Base-by-base conservation (phyloP, 2,113 vertebrate species). In the Archilochus colubris region DNA sequence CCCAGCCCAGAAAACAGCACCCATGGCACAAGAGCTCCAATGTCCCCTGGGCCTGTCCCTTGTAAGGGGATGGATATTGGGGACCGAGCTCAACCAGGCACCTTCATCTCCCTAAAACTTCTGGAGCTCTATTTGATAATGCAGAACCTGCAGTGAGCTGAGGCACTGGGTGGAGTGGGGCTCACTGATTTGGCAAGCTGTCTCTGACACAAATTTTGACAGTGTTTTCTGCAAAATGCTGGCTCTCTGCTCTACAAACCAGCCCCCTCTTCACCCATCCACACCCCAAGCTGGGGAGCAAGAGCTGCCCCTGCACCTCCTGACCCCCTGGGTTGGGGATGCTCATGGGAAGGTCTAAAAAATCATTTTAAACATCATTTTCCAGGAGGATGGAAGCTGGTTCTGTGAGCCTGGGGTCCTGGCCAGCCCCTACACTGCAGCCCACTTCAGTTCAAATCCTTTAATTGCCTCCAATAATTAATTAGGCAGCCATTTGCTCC, bases 111-210 rank as follows among this genome's bases (percentile, higher is more conserved):
- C 73, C 21, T 18, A 40, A 83, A 59, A 40, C 18, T 67, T 48
- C 50, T 48, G 61, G 59, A 78, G 48, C 18, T 19, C 15, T 0
- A 0, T 21, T 33, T 62, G 64, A 9, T 62, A 76, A 25, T 0
- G 3, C 36, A n/a, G 48, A 61, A 30, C 30, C 10, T 50, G 30
- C 33, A 16, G 53, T 6, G 77, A 82, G 50, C 43, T 10, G 64
- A 73, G 54, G 3, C 53, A 15, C 12, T 19, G 0, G 1, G 12
- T 3, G 0, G 3, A n/a, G 33, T 6, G 4, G n/a, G 8, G 9
- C 25, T 86, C 16, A 0, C 48, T 25, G n/a, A 7, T 77, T 72
- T 28, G 74, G 38, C 25, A 44, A 59, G 64, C 7, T 57, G 78
- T 18, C 30, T 48, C 61, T 21, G 67, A 20, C 50, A 61, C 14